Conservation (phyloP, 2,797 vertebrate species). For the Alosa sapidissima region DNA sequence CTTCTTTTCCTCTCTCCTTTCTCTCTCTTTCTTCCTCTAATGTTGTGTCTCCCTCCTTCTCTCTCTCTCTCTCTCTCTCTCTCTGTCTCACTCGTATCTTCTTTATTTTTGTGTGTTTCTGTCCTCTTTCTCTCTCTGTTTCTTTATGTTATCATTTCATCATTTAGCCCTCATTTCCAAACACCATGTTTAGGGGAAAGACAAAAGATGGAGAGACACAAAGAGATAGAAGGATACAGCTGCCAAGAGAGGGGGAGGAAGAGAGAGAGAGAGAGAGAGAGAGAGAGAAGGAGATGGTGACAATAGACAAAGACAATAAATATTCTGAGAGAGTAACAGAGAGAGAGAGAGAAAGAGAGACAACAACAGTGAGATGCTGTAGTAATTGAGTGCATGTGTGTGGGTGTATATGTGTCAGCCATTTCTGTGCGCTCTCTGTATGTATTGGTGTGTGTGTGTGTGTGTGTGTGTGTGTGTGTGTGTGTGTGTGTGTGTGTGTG, state of each 20-base stretch:
- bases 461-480: slow-evolving; percentile 46
- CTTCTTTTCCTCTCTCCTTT: neutral
- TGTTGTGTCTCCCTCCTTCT: neutral
- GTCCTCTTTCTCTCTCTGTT: neutral
- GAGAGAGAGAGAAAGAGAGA: neutral
- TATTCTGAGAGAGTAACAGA: neutral
- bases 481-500: slow-evolving; percentile 41
- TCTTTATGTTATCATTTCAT: neutral
- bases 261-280: neutral
- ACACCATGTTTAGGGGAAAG: slow-evolving; percentile 18
- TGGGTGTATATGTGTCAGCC: slow-evolving; percentile 21
- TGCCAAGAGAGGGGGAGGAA: neutral
- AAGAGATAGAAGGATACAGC: neutral
- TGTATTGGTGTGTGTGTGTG: slow-evolving; percentile 31
- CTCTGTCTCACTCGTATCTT: neutral
- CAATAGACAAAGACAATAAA: neutral
- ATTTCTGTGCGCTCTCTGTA: neutral
- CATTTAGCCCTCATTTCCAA: neutral
- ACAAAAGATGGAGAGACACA: neutral
- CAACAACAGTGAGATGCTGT: neutral
- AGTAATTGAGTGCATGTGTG: neutral
- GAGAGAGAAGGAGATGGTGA: neutral
- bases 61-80: slow-evolving; percentile 12
- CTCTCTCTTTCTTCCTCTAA: neutral
- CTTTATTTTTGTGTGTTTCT: neutral